Conservation (phyloP, 2,888 invertebrate genomes). For the Gandaritis pyraliata region DNA sequence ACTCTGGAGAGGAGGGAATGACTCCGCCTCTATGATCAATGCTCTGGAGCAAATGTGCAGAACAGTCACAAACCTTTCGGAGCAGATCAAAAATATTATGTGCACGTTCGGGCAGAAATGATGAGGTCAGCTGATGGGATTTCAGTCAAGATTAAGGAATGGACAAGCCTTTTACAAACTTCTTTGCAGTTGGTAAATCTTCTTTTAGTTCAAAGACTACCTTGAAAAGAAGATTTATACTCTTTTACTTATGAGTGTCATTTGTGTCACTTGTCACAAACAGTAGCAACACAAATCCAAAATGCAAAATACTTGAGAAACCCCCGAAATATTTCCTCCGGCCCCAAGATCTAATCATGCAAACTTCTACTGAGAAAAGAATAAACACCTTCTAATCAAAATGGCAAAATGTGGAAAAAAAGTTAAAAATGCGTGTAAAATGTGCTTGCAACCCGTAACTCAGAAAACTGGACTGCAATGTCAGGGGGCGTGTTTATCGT, state of each 20-base stretch:
- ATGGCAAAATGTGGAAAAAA: constrained; percentile 60
- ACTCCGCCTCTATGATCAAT: constrained; percentile 10
- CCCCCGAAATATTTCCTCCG: background rate
- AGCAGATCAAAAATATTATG: constrained; percentile 50
- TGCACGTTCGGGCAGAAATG: constrained; percentile 41
- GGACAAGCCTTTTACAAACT: background rate
- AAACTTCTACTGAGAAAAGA: constrained; percentile 3
- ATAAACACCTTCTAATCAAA: constrained; percentile 37
- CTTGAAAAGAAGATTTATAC: background rate
- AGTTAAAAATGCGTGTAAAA: constrained; percentile 70
- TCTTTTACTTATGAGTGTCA: background rate
- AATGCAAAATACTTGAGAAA: background rate
- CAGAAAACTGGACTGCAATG: constrained; percentile 67
- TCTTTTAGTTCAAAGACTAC: background rate
- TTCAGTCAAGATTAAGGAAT: too few relatives aligned
- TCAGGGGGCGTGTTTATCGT: constrained; percentile 65
- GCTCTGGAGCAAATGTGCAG: constrained; percentile 52
- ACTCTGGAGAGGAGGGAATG: background rate
- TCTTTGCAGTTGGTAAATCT: background rate
- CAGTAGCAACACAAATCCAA: constrained; percentile 1
- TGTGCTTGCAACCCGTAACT: constrained; percentile 64
- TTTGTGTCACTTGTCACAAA: constrained; percentile 3
- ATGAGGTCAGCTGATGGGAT: background rate
- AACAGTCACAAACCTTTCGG: constrained; percentile 52
- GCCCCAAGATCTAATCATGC: constrained; percentile 25